Evolutionary conservation across 2,113 vertebrate genomes (phyloP).

Genomic region (Xyliphius kryptos): DNA sequence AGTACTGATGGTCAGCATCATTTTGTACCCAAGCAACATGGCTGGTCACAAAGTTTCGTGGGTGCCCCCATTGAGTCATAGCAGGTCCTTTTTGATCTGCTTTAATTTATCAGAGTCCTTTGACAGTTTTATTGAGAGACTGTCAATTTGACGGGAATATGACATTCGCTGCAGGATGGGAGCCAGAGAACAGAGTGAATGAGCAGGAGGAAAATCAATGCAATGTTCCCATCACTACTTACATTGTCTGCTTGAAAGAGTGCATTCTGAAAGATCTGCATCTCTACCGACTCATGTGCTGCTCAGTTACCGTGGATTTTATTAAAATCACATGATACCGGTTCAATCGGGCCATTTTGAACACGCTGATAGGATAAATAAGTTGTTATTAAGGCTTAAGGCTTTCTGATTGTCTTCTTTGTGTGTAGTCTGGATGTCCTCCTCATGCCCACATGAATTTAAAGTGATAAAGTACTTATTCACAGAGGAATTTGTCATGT

Average conservation of each 20-base stretch:
- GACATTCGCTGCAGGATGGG: conserved; percentile 48
- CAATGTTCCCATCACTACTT: conserved; percentile 53
- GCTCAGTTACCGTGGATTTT: too few species aligned
- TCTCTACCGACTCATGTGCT: too few species aligned
- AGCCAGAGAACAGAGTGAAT: conserved; percentile 66
- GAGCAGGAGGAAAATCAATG: conserved; percentile 66
- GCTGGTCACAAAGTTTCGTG: conserved; percentile 32
- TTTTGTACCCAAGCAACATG: conserved; percentile 32
- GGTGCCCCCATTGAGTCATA: conserved; percentile 39
- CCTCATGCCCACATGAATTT: too few species aligned
- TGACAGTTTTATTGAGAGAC: conserved; percentile 56
- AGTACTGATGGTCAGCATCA: conserved; percentile 3
- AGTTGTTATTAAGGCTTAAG: too few species aligned
- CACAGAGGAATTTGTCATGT: too few species aligned
- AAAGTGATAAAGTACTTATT: too few species aligned
- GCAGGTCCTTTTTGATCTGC: conserved; percentile 47
- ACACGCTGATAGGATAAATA: too few species aligned
- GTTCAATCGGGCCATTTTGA: too few species aligned
- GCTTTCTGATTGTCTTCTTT: too few species aligned
- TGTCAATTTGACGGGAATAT: conserved; percentile 62
- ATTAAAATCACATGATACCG: too few species aligned
- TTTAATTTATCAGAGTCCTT: conserved; percentile 54
- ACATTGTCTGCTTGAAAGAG: conserved; percentile 37
- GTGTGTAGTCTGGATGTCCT: too few species aligned
- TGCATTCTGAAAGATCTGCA: background rate